Conservation (phyloP, 2,888 invertebrate genomes). For the Mesorhabditis belari region DNA sequence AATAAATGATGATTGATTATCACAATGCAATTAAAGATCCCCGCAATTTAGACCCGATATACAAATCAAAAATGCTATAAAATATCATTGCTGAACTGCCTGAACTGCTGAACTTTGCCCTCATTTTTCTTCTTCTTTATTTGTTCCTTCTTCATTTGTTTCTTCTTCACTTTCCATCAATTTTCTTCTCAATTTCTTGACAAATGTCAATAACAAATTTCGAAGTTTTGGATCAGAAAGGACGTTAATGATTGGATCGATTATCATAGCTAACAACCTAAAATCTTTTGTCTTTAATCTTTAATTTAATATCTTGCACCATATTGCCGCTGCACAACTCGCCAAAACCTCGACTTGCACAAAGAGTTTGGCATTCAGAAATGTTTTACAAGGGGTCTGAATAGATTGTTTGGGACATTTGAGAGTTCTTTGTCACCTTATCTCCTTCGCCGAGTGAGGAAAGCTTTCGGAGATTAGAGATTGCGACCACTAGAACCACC, state of each 20-base stretch:
- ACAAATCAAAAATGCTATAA: no score
- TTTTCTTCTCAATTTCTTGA: background rate
- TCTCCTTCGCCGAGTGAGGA: background rate
- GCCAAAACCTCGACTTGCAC: conserved; percentile 43
- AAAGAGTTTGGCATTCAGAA: conserved; percentile 30
- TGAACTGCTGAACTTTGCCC: no score
- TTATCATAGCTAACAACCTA: conserved; percentile 34
- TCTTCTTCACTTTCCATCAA: background rate
- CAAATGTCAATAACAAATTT: conserved; percentile 4
- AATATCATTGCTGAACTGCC: no score
- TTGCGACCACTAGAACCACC: background rate
- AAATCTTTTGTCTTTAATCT: no score
- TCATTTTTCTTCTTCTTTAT: no score
- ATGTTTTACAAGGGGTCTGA: conserved; percentile 39
- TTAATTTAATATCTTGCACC: conserved; percentile 12
- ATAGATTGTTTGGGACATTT: no score
- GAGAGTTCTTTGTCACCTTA: background rate
- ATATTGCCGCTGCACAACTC: conserved; percentile 39
- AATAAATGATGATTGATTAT: no score
- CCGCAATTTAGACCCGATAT: no score
- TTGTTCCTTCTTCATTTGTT: no score
- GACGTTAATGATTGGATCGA: conserved; percentile 44
- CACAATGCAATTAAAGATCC: no score
- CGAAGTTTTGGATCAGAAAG: conserved; percentile 31
- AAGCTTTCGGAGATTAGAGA: background rate